These are phyloP conservation scores for Onthophagus sagittarius DNA, from an alignment of 2,888 invertebrate species.

Conservation along the genomic window DNA sequence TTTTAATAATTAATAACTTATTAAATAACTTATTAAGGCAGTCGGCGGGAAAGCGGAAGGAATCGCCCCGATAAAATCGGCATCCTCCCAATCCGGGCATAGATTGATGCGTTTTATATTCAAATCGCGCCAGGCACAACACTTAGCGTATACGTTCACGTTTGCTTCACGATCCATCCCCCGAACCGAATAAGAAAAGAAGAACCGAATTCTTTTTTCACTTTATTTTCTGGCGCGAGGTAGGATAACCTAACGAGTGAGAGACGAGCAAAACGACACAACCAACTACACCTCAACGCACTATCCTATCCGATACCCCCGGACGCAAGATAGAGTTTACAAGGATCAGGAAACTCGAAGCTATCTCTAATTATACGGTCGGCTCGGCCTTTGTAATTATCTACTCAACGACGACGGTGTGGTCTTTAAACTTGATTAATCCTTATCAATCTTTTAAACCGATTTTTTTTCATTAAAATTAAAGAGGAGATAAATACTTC, in stretches of 20 bases:
- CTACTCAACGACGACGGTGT: not conserved
- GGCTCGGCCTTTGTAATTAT: not conserved
- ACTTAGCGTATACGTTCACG: not conserved
- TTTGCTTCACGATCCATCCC: not conserved
- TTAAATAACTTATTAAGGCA: too few relatives aligned
- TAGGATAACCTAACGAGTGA: not conserved
- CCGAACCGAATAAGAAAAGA: not conserved
- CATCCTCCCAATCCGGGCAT: conserved; percentile 13
- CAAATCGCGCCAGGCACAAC: conserved; percentile 11
- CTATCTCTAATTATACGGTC: not conserved
- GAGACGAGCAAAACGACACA: not conserved
- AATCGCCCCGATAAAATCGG: conserved; percentile 20
- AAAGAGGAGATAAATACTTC: too few relatives aligned
- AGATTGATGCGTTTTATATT: conserved; percentile 26
- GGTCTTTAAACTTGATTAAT: not conserved
- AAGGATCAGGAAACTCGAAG: not conserved
- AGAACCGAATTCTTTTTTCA: not conserved
- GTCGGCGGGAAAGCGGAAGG: conserved; percentile 14
- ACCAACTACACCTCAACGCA: not conserved
- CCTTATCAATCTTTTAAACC: too few relatives aligned
- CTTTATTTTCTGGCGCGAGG: not conserved
- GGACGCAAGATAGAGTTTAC: not conserved
- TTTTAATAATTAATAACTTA: conserved; percentile 27
- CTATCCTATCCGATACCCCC: not conserved
- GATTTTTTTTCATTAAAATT: too few relatives aligned